A percentile compares a stretch with the other conserved stretches of the same genome.
These are phyloP conservation scores for Pogonomyrmex barbatus DNA, from an alignment of 1,140 invertebrate genomes.

Conservation along the genomic window DNA sequence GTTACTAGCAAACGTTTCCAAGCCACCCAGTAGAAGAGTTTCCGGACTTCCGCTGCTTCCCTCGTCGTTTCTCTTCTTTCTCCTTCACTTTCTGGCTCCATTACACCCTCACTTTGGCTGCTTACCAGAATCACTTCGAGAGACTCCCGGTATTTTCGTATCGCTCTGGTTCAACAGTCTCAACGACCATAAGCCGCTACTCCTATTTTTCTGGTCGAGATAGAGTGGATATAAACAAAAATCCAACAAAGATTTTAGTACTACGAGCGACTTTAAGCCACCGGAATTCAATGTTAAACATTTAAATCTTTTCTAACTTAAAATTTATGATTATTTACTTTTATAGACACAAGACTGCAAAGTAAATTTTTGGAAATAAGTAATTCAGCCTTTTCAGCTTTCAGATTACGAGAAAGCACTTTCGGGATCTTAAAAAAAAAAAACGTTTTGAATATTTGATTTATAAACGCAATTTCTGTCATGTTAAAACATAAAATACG, in stretches of 20 bases:
- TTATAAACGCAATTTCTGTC: not conserved
- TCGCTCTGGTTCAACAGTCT: slow-evolving; percentile 53
- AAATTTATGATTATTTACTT: not conserved
- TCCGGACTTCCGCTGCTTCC: not conserved
- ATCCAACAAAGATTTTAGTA: slow-evolving; percentile 6
- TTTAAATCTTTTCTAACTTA: not conserved
- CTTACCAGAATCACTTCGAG: slow-evolving; percentile 73
- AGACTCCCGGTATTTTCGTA: slow-evolving; percentile 64
- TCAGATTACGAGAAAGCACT: not conserved
- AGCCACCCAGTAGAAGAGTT: slow-evolving; percentile 36
- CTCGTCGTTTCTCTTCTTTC: slow-evolving; percentile 42
- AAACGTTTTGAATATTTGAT: slow-evolving; percentile 33
- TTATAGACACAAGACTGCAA: not conserved
- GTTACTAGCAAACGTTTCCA: slow-evolving; percentile 60
- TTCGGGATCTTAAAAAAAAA: slow-evolving; percentile 13
- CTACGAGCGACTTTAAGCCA: slow-evolving; percentile 3
- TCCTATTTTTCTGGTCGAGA: slow-evolving; percentile 55
- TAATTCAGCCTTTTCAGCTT: not conserved
- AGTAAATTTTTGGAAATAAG: not conserved
- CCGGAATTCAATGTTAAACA: not conserved
- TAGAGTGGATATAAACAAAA: slow-evolving; percentile 51
- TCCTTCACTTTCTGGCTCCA: slow-evolving; percentile 51
- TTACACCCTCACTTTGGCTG: slow-evolving; percentile 73
- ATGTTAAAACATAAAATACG: slow-evolving; percentile 18
- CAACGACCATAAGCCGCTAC: slow-evolving; percentile 57